Evolutionary conservation across 2,888 invertebrate genomes (phyloP).

Genomic region (Mycalesis mineus): DNA sequence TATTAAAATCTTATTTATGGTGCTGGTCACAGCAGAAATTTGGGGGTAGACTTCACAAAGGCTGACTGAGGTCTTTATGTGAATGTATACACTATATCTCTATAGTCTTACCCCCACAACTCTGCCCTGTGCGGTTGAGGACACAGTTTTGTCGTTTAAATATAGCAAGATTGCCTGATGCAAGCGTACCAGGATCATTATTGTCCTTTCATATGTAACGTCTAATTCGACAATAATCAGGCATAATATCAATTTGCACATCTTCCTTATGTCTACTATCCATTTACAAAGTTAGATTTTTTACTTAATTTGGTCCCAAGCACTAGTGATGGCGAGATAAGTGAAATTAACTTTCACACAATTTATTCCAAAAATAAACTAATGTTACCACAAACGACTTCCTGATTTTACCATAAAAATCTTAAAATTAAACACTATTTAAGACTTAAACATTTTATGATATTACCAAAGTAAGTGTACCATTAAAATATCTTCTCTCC

Average conservation of each 20-base stretch:
- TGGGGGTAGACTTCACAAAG: too few species aligned
- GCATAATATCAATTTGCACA: neutral
- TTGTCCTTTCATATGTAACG: conserved; percentile 14
- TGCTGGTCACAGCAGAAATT: too few species aligned
- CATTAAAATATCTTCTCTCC: neutral
- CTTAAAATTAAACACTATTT: neutral
- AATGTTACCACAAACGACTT: neutral
- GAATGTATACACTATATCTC: too few species aligned
- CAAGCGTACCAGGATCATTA: conserved; percentile 7
- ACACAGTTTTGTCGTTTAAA: too few species aligned
- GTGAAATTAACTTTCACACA: neutral
- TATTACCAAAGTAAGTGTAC: too few species aligned
- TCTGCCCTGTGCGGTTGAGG: too few species aligned
- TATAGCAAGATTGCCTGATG: neutral
- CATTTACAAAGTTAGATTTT: too few species aligned
- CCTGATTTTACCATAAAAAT: neutral
- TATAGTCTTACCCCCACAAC: too few species aligned
- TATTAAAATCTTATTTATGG: too few species aligned
- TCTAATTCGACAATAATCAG: conserved; percentile 25
- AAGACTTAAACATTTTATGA: neutral
- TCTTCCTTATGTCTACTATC: neutral
- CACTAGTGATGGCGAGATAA: too few species aligned
- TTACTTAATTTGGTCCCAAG: too few species aligned
- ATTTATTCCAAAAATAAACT: neutral
- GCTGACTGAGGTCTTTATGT: too few species aligned